Base-by-base conservation (phyloP, 2,113 vertebrate genomes). In the Oryzias celebensis region DNA sequence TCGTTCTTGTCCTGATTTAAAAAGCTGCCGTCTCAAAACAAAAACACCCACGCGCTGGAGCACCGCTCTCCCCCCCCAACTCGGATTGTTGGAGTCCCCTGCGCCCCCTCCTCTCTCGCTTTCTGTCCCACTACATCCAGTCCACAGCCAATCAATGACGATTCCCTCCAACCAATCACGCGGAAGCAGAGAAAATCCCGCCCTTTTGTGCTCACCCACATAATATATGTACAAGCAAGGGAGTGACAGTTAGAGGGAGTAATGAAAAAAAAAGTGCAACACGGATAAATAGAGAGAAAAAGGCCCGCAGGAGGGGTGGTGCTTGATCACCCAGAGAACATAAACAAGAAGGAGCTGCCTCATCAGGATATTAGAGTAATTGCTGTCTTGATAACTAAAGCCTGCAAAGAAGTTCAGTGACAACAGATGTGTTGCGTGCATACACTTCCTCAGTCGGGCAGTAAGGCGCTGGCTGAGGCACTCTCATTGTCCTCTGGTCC, bases 41-140 rank as follows among this genome's bases (percentile, higher is more conserved):
- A 90, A 88, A 92, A 91, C 92, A 86, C 93, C 92, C 92, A 93
- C 93, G 90, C 92, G 87, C 89, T 86, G 85, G 54, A 74, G 79
- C 87, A 81, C 82, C 52, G 70, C 85, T 89, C 86, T 85, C 36
- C 10, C 36, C 83, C 87, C 86, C 90, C 91, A 90, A 89, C 90
- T 90, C 84, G 86, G 88, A 80, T 79, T 79, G 85, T 81, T 84
- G 62, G 86, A 82, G 85, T 78, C 50, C 52, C 81, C 42, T 13
- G 1, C 22, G 18, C 20, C 45, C 55, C 71, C 60, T 59, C 73
- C 66, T 51, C 77, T 64, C 61, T 63, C 51, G 52, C 57, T 70
- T 63, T 81, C 83, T 62, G 88, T 85, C 75, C 67, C 89, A 85
- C 85, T 84, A 87, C 79, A 87, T 81, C 82, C 69, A 78, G 62